Conservation (phyloP, 1,140 invertebrate species). For the Microplitis demolitor region DNA sequence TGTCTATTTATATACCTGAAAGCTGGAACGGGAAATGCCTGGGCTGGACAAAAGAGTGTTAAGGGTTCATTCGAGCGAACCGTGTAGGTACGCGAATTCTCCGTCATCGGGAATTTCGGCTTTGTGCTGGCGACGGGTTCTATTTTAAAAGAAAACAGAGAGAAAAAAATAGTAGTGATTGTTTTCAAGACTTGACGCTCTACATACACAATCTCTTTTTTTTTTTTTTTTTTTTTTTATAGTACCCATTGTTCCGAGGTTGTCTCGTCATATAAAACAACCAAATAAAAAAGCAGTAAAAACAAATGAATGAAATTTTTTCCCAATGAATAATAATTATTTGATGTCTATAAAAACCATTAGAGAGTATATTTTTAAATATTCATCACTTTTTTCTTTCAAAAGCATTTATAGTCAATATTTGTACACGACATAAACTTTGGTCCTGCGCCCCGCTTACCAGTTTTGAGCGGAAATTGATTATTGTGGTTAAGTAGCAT, state of each 20-base stretch:
- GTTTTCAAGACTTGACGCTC: not conserved
- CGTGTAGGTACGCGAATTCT: constrained; percentile 65
- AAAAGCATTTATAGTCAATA: no score
- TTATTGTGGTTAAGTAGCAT: no score
- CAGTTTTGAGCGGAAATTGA: no score
- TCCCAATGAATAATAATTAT: no score
- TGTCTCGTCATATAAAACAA: constrained; percentile 42
- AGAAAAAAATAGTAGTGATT: not conserved
- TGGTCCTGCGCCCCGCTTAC: no score
- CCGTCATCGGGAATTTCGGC: constrained; percentile 75
- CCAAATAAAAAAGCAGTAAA: not conserved
- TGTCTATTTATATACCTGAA: constrained; percentile 63
- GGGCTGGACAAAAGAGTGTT: constrained; percentile 69
- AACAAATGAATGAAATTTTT: no score
- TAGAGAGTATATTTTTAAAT: no score
- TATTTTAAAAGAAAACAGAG: constrained; percentile 30
- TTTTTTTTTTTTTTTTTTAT: not conserved
- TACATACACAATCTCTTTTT: not conserved
- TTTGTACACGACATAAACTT: no score
- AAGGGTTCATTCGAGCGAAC: constrained; percentile 61
- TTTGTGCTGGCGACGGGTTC: constrained; percentile 77
- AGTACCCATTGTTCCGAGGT: not conserved
- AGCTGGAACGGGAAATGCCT: constrained; percentile 69
- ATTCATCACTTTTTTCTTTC: not conserved
- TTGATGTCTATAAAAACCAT: no score